Conservation (phyloP, 2,888 invertebrate genomes). For the Troilus luridus region DNA sequence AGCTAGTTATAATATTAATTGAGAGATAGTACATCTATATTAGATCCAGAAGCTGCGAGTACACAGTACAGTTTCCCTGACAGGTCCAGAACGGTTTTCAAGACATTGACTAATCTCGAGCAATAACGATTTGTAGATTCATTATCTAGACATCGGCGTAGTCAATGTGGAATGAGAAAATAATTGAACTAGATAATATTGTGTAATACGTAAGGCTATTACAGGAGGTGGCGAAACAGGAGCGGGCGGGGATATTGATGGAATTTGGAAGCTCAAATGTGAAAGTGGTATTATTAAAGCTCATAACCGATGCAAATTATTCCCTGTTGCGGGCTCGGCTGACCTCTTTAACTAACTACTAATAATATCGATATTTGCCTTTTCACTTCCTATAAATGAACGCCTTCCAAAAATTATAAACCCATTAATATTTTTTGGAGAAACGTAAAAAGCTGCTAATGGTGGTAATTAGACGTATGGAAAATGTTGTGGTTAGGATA, state of each 20-base stretch:
- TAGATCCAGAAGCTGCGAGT: no score
- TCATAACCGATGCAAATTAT: constrained; percentile 30
- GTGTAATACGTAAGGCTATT: neutral
- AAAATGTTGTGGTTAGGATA: no score
- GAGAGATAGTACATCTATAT: no score
- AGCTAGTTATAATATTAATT: no score
- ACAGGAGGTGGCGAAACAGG: neutral
- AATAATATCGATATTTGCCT: neutral
- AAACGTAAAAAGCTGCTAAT: neutral
- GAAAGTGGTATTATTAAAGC: constrained; percentile 48
- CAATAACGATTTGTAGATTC: neutral
- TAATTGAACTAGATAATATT: neutral
- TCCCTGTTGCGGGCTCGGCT: neutral
- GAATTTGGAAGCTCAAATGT: constrained; percentile 39
- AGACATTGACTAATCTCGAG: no score
- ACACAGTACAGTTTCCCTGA: no score
- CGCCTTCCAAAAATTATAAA: neutral
- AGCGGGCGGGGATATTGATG: constrained; percentile 6
- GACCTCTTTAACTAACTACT: constrained; percentile 19
- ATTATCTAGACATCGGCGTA: neutral
- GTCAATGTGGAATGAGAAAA: neutral
- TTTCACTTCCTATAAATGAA: constrained; percentile 9
- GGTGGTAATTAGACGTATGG: neutral
- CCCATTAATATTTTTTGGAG: neutral
- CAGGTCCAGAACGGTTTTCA: no score